A percentile compares a stretch with the other conserved stretches of the same genome.
Evolutionary conservation across 2,797 vertebrate genomes (phyloP).

Genomic region (Thripadectes ignobilis): DNA sequence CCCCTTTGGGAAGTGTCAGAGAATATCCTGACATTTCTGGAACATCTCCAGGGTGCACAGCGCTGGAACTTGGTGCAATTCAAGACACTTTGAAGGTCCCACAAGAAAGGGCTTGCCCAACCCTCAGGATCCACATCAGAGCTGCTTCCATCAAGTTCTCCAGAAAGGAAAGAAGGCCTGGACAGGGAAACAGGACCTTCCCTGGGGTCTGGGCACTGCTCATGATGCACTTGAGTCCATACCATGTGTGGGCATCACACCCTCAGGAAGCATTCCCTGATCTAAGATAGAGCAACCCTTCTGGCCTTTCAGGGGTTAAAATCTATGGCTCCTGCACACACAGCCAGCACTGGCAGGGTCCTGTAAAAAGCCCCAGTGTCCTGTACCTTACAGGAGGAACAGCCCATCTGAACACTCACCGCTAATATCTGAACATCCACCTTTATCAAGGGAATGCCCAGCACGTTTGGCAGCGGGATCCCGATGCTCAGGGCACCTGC

Average conservation of each 20-base stretch:
- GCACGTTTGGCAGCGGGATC: neutral
- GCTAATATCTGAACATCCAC: neutral
- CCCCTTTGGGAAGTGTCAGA: neutral
- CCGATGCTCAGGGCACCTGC: neutral
- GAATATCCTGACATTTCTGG: neutral
- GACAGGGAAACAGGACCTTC: accelerated
- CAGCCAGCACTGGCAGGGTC: neutral
- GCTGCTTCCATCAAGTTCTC: neutral
- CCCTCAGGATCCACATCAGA: accelerated
- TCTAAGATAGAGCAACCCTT: neutral
- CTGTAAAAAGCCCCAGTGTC: neutral
- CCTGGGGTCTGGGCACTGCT: neutral
- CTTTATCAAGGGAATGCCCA: neutral
- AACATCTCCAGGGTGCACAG: neutral
- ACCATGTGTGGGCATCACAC: accelerated
- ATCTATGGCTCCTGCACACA: neutral
- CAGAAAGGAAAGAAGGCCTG: neutral
- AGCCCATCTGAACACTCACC: neutral
- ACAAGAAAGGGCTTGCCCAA: neutral
- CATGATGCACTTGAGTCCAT: accelerated
- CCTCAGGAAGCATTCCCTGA: neutral
- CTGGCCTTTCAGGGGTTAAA: neutral
- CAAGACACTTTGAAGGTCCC: neutral
- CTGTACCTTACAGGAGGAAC: accelerated
- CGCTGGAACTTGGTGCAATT: neutral